Conservation (phyloP, 2,888 invertebrate genomes). For the Polietes domitor region DNA sequence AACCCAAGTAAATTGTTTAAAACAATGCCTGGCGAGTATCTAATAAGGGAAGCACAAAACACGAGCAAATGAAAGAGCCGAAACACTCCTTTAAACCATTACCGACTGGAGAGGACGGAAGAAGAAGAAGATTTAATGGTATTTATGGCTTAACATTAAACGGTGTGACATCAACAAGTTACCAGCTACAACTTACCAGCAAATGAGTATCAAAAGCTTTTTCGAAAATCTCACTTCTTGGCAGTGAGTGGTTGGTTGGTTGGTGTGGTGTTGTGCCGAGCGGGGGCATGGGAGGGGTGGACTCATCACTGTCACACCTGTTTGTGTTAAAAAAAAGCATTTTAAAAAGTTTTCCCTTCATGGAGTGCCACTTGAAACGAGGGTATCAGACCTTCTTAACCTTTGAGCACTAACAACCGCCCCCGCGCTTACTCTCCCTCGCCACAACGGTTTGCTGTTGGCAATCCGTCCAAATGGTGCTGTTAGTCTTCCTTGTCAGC, state of each 20-base stretch:
- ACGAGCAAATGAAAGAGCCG: not conserved
- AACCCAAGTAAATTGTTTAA: slow-evolving; percentile 41
- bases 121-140: slow-evolving; percentile 39
- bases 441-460: not conserved
- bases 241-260: no score
- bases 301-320: slow-evolving; percentile 54
- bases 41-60: slow-evolving; percentile 14
- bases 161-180: slow-evolving; percentile 56
- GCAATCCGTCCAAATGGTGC: slow-evolving; percentile 27
- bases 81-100: slow-evolving; percentile 34
- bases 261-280: no score
- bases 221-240: slow-evolving; percentile 18
- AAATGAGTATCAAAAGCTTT: slow-evolving; percentile 26
- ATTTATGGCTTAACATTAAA: slow-evolving; percentile 51
- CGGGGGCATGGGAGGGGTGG: not conserved
- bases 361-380: slow-evolving; percentile 21
- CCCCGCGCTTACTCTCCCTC: not conserved
- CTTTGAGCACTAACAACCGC: slow-evolving; percentile 12
- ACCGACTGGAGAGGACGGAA: not conserved
- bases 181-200: slow-evolving; percentile 13
- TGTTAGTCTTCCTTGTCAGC: not conserved
- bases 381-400: slow-evolving; percentile 24
- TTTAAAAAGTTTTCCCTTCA: slow-evolving; percentile 13
- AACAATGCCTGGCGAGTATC: slow-evolving; percentile 34
- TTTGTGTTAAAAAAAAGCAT: slow-evolving; percentile 27